Conservation (phyloP, 2,113 vertebrate genomes). For the Pituophis catenifer region DNA sequence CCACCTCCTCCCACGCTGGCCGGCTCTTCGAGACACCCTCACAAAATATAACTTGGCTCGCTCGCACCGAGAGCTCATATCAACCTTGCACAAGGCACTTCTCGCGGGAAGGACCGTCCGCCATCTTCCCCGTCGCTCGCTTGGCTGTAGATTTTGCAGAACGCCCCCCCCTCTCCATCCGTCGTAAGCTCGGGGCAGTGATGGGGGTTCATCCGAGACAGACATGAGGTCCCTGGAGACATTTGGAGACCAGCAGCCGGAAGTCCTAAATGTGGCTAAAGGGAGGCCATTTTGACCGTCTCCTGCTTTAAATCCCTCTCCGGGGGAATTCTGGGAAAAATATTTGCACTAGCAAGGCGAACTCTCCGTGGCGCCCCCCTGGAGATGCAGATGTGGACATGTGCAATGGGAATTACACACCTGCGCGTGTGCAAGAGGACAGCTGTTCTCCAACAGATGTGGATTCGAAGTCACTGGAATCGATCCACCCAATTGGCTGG, state of each 20-base stretch:
- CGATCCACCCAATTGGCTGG: neutral
- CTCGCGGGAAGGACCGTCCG: neutral
- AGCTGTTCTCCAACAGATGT: neutral
- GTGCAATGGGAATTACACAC: neutral
- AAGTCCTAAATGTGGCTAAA: neutral
- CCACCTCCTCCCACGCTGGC: neutral
- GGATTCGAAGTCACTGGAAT: neutral
- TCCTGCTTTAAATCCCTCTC: neutral
- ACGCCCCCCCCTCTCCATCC: rapidly evolving
- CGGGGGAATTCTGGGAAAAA: neutral
- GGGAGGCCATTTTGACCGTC: neutral
- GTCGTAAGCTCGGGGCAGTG: neutral
- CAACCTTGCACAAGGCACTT: neutral
- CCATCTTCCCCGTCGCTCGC: neutral
- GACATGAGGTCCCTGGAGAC: neutral
- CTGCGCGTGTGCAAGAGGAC: neutral
- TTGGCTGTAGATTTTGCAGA: neutral
- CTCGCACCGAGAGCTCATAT: neutral
- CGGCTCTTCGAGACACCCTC: neutral
- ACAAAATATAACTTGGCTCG: neutral
- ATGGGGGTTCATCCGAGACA: neutral
- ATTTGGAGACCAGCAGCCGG: no score
- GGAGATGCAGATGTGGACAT: neutral
- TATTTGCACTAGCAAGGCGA: slow-evolving; percentile 4
- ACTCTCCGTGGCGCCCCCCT: neutral